Evolutionary conservation across 2,797 vertebrate species (phyloP).

Genomic region (Parauchenoglanis ngamensis): DNA sequence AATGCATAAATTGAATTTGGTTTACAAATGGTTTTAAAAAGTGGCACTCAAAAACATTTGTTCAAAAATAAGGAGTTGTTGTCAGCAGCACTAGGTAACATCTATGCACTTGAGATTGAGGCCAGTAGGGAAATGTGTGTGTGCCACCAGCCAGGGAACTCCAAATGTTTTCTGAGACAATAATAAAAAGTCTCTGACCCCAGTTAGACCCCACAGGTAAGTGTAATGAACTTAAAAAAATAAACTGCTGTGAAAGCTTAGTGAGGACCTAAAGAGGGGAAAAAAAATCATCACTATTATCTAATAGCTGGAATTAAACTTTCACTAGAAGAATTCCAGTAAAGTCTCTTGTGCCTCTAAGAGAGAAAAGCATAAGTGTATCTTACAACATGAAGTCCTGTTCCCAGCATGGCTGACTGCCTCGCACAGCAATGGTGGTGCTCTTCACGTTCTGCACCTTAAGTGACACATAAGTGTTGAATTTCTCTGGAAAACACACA

Average conservation of each 20-base stretch:
- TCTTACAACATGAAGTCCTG: conserved; percentile 99
- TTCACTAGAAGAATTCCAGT: not conserved
- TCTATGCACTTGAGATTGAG: conserved; percentile 31
- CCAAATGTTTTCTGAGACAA: conserved; percentile 11
- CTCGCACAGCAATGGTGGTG: conserved; percentile 94
- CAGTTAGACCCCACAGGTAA: not conserved
- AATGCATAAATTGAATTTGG: not conserved
- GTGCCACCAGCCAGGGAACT: conserved; percentile 1
- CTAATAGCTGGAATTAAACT: not conserved
- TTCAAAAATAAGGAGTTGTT: conserved; percentile 41
- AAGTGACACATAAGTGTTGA: conserved; percentile 96
- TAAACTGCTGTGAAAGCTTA: not conserved
- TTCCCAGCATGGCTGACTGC: conserved; percentile 96
- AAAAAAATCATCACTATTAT: not conserved
- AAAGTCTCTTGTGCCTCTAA: not conserved
- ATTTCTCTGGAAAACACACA: conserved; percentile 83
- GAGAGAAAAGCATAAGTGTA: not conserved
- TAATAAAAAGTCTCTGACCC: conserved; percentile 15
- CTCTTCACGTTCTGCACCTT: conserved; percentile 99
- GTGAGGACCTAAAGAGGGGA: too few relatives aligned
- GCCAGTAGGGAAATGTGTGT: conserved; percentile 31
- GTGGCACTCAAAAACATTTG: not conserved
- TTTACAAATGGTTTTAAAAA: not conserved
- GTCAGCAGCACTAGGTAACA: conserved; percentile 44
- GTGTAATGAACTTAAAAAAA: not conserved